phyloP scores from a whole-genome alignment of 2,888 invertebrate genomes.

The Ptychoptera albimana region DNA sequence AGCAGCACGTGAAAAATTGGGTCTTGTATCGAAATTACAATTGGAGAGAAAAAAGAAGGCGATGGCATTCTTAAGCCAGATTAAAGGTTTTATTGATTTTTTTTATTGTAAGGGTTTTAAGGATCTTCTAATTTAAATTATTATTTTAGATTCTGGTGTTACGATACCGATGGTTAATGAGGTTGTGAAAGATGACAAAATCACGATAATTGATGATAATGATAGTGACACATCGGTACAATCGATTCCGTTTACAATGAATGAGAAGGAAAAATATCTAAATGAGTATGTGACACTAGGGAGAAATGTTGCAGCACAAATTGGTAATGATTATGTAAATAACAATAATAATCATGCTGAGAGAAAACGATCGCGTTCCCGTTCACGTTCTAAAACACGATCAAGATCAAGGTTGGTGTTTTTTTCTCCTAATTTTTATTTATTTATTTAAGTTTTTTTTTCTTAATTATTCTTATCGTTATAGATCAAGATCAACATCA shows the following conservation, averaged over 20 bases:
- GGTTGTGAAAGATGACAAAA: neutral
- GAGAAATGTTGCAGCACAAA: constrained; percentile 2
- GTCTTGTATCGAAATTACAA: constrained; percentile 40
- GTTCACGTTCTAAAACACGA: constrained; percentile 3
- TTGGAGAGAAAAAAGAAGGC: constrained; percentile 65
- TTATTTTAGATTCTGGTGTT: constrained; percentile 2
- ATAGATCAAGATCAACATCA: constrained; percentile 12
- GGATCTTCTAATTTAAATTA: neutral
- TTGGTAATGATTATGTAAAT: neutral
- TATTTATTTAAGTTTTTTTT: neutral
- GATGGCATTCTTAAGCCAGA: constrained; percentile 53
- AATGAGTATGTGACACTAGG: constrained; percentile 15
- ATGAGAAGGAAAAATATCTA: constrained; percentile 22
- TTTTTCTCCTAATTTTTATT: neutral
- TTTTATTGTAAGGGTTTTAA: too few species aligned
- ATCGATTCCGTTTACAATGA: constrained; percentile 29
- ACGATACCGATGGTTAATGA: neutral
- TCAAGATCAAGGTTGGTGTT: constrained; percentile 2
- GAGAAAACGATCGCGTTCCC: constrained; percentile 7
- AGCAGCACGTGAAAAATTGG: constrained; percentile 40
- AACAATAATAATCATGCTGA: neutral
- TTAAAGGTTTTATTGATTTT: constrained; percentile 29
- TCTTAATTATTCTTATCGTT: neutral
- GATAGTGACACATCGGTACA: constrained; percentile 25
- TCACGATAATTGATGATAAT: constrained; percentile 8